phyloP scores from a whole-genome alignment of 2,113 vertebrate genomes.

The Chloropsis cyanopogon region DNA sequence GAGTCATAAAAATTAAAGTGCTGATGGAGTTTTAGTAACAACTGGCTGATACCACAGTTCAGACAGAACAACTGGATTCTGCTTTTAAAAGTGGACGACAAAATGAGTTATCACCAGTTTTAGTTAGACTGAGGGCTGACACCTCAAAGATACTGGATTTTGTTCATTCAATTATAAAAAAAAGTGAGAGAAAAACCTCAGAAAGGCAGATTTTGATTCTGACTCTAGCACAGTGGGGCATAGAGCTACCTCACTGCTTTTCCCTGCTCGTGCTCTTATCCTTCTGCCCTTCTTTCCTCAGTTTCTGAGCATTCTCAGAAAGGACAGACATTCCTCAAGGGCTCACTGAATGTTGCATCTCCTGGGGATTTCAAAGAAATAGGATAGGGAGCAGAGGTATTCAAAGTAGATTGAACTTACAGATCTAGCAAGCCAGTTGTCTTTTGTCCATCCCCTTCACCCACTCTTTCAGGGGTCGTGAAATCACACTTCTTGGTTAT shows the following conservation, averaged over 20 bases:
- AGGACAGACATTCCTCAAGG: conserved; percentile 13
- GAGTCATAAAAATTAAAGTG: neutral
- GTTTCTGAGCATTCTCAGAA: neutral
- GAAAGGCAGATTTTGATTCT: neutral
- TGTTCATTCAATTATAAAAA: neutral
- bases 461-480: neutral
- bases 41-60: neutral
- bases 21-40: neutral
- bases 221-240: neutral
- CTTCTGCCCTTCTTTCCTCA: neutral
- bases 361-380: neutral
- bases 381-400: neutral
- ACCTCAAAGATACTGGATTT: neutral
- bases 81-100: neutral
- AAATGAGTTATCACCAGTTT: neutral
- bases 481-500: neutral
- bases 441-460: neutral
- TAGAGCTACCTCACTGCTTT: neutral
- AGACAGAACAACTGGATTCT: neutral
- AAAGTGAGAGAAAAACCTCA: neutral
- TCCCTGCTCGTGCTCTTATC: neutral
- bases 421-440: rapidly evolving
- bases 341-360: neutral
- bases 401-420: neutral
- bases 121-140: neutral